Evolutionary conservation across 2,113 vertebrate species (phyloP).

Genomic region (Symphodus melops): DNA sequence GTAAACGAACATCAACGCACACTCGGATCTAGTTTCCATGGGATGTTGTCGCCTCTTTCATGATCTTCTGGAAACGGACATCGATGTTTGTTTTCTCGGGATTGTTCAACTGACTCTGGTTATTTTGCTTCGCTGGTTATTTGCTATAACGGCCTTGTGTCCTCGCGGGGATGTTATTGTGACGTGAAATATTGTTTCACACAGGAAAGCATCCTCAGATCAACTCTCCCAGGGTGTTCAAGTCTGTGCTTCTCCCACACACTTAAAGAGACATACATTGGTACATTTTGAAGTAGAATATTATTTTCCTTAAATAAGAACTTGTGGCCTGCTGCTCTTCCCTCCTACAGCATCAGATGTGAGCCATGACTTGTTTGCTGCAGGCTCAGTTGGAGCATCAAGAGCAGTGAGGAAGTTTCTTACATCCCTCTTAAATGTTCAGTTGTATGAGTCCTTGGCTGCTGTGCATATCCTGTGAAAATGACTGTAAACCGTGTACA

Average conservation of each 20-base stretch:
- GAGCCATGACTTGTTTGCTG: conserved; percentile 12
- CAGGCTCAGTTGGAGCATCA: conserved; percentile 12
- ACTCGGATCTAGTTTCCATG: conserved; percentile 61
- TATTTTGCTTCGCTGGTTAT: conserved; percentile 79
- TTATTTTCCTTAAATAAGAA: background rate
- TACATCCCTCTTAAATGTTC: conserved; percentile 30
- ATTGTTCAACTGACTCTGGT: conserved; percentile 68
- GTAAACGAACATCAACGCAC: conserved; percentile 40
- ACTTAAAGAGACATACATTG: background rate
- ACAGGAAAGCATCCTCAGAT: conserved; percentile 50
- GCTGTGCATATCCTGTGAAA: conserved; percentile 22
- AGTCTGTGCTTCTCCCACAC: background rate
- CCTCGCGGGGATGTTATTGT: conserved; percentile 75
- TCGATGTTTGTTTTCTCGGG: conserved; percentile 81
- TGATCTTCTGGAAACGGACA: conserved; percentile 53
- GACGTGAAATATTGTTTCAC: conserved; percentile 61
- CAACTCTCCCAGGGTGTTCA: conserved; percentile 40
- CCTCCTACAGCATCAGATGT: conserved; percentile 13
- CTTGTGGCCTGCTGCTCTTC: background rate
- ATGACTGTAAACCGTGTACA: conserved; percentile 1
- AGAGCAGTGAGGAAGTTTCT: background rate
- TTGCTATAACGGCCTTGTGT: conserved; percentile 76
- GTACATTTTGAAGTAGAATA: background rate
- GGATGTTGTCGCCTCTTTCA: conserved; percentile 57
- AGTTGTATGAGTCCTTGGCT: conserved; percentile 9